Evolutionary conservation across 2,113 vertebrate genomes (phyloP).

Genomic region (Notiomystis cincta): DNA sequence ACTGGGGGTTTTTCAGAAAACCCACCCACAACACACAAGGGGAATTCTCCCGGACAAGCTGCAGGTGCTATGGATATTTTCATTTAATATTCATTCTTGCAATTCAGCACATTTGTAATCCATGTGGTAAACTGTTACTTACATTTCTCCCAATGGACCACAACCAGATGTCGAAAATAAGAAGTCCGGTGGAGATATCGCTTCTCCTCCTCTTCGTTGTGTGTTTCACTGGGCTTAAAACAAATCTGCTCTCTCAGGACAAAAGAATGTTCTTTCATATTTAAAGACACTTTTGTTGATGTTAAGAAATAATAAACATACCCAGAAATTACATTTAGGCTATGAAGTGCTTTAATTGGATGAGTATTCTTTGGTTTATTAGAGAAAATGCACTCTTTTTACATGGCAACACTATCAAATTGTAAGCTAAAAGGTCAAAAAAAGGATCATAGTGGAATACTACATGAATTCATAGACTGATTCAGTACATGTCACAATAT

Average conservation of each 20-base stretch:
- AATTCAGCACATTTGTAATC: constrained; percentile 87
- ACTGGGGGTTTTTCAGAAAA: constrained; percentile 67
- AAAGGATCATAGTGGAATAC: background rate
- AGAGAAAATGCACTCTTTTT: constrained; percentile 21
- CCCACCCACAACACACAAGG: constrained; percentile 76
- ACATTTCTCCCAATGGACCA: constrained; percentile 74
- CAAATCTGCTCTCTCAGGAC: constrained; percentile 60
- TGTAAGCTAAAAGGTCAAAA: background rate
- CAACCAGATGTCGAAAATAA: constrained; percentile 66
- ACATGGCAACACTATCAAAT: background rate
- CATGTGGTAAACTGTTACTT: constrained; percentile 81
- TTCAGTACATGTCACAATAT: constrained; percentile 5
- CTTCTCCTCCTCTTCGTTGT: constrained; percentile 63
- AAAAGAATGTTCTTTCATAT: constrained; percentile 56
- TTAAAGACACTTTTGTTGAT: constrained; percentile 68
- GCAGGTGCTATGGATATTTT: constrained; percentile 84
- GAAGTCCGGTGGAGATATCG: constrained; percentile 49
- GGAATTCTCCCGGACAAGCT: constrained; percentile 78
- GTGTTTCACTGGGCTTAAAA: constrained; percentile 71
- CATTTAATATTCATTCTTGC: constrained; percentile 84
- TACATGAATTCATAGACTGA: background rate
- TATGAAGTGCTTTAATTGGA: constrained; percentile 44
- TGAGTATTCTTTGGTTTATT: constrained; percentile 14
- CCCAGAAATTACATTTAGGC: constrained; percentile 44
- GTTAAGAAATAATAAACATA: constrained; percentile 64